Evolutionary conservation across 2,113 vertebrate species (phyloP).

Genomic region (Morone saxatilis): DNA sequence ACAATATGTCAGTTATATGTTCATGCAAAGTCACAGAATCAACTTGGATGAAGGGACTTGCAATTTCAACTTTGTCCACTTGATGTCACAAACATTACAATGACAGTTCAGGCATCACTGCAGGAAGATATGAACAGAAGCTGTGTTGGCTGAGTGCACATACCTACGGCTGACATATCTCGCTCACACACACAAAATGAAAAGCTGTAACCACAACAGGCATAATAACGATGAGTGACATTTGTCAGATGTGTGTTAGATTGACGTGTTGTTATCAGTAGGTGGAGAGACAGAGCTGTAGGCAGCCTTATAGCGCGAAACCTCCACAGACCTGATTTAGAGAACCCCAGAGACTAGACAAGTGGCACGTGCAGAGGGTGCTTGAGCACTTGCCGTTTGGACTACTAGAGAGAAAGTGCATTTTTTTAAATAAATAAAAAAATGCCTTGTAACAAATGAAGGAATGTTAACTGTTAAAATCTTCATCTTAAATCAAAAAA

Average conservation of each 20-base stretch:
- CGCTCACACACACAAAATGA: neutral
- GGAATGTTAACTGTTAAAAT: no score
- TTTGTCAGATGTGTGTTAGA: constrained; percentile 50
- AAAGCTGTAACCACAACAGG: constrained; percentile 16
- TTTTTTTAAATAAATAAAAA: no score
- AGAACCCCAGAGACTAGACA: constrained; percentile 56
- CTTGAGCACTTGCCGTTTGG: no score
- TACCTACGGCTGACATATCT: neutral
- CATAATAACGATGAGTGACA: constrained; percentile 54
- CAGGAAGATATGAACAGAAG: constrained; percentile 7
- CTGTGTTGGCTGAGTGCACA: constrained; percentile 1
- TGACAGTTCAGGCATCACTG: constrained; percentile 35
- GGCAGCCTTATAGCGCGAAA: constrained; percentile 48
- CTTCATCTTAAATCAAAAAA: no score
- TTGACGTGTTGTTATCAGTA: constrained; percentile 63
- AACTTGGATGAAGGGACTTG: constrained; percentile 37
- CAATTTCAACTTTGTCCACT: constrained; percentile 78
- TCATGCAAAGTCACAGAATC: neutral
- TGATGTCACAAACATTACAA: constrained; percentile 84
- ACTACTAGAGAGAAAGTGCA: no score
- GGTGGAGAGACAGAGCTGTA: constrained; percentile 53
- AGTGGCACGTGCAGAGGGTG: no score
- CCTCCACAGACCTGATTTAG: constrained; percentile 59
- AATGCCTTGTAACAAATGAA: no score
- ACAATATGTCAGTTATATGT: neutral